Evolutionary conservation across 2,113 vertebrate species (phyloP).

Genomic region (Penelope pileata): DNA sequence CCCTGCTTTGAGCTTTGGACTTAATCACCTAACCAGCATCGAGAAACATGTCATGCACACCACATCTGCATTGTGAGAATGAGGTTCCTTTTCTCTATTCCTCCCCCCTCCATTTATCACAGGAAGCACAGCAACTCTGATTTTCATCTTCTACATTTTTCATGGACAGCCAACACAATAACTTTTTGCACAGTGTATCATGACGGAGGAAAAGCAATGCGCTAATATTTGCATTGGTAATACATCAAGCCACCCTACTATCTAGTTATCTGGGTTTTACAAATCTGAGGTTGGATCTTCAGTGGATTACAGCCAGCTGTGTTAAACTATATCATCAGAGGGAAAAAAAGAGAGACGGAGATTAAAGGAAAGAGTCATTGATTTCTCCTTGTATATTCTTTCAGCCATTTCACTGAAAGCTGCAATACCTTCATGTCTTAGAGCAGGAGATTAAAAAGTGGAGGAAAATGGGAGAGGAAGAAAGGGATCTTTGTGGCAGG

Average conservation of each 20-base stretch:
- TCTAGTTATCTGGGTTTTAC: not conserved
- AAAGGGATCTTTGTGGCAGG: not conserved
- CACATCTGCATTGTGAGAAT: not conserved
- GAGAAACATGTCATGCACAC: not conserved
- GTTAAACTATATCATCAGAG: not conserved
- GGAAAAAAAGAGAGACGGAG: not conserved
- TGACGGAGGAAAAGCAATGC: not conserved
- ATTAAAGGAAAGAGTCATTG: not conserved
- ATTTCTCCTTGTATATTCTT: not conserved
- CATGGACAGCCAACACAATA: not conserved
- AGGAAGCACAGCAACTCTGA: not conserved
- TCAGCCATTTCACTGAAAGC: not conserved
- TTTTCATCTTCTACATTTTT: not conserved
- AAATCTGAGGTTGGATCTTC: not conserved
- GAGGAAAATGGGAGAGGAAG: not conserved
- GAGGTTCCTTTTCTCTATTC: not conserved
- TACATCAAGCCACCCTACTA: not conserved
- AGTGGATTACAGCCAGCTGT: not conserved
- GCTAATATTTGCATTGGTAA: conserved; percentile 16
- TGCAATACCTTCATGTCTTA: not conserved
- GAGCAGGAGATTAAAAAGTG: not conserved
- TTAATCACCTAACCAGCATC: not conserved
- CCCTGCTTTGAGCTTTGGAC: not conserved
- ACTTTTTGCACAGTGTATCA: not conserved
- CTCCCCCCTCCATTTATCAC: accelerated